These are phyloP conservation scores for Cheilosia grossa DNA, from an alignment of 2,888 invertebrate genomes.

Conservation along the genomic window DNA sequence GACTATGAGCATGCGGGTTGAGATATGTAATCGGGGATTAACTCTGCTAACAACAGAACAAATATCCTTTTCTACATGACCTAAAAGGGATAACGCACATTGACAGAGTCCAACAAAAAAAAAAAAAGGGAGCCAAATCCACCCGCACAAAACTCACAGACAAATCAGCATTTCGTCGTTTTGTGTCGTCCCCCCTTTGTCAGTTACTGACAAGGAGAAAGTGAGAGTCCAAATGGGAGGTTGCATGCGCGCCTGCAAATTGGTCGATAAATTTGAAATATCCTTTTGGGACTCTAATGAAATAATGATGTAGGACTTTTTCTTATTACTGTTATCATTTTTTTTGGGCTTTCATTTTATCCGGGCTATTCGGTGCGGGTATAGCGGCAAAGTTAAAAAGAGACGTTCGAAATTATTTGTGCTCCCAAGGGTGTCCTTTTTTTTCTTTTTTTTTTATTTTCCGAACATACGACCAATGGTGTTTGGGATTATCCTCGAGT, in stretches of 20 bases:
- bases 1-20: conserved; percentile 39
- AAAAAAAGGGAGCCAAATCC: conserved; percentile 9
- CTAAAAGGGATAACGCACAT: conserved; percentile 57
- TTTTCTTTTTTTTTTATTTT: neutral
- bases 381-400: conserved; percentile 59
- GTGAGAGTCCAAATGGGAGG: conserved; percentile 38
- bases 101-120: conserved; percentile 4
- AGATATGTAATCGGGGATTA: conserved; percentile 67
- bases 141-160: conserved; percentile 56
- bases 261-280: conserved; percentile 73
- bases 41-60: conserved; percentile 47
- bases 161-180: conserved; percentile 54
- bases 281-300: conserved; percentile 73
- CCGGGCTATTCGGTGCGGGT: conserved; percentile 52
- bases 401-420: conserved; percentile 68
- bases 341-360: conserved; percentile 44
- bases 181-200: conserved; percentile 29
- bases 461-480: neutral
- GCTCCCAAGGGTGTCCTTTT: conserved; percentile 54
- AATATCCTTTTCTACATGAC: conserved; percentile 38
- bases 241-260: conserved; percentile 55
- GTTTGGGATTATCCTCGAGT: neutral
- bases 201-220: conserved; percentile 1
- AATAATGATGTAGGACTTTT: conserved; percentile 70
- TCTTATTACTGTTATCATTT: conserved; percentile 32